Evolutionary conservation across 1,140 invertebrate genomes (phyloP).

Genomic region (Lysiphlebus fabarum): DNA sequence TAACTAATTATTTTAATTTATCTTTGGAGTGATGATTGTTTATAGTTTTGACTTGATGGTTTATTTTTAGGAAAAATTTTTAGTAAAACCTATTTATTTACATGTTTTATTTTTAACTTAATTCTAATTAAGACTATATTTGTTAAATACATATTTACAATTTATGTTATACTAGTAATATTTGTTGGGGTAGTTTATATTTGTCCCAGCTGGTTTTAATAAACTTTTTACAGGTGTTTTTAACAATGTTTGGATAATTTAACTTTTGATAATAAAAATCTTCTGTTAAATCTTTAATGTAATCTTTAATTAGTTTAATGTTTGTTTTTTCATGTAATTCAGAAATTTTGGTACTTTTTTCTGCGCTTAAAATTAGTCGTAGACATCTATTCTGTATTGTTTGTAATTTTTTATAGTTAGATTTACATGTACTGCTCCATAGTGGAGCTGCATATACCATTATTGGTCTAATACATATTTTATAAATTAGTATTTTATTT

Average conservation of each 20-base stretch:
- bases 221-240: not conserved
- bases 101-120: no score
- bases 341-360: not conserved
- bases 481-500: conserved; percentile 23
- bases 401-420: conserved; percentile 23
- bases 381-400: conserved; percentile 26
- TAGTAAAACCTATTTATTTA: no score
- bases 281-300: not conserved
- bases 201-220: conserved; percentile 6
- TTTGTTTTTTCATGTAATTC: conserved; percentile 6
- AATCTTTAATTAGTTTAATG: not conserved
- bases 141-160: no score
- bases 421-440: conserved; percentile 22
- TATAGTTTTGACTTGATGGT: no score
- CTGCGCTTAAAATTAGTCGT: conserved; percentile 13
- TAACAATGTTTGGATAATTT: conserved; percentile 5
- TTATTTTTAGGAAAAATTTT: no score
- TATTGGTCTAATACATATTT: conserved; percentile 18
- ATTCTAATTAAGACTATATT: no score
- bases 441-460: conserved; percentile 25
- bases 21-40: no score
- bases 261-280: conserved; percentile 11
- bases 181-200: conserved; percentile 19
- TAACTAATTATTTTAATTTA: no score
- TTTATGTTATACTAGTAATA: not conserved